Conservation (phyloP, 1,140 invertebrate species). For the Diabrotica virgifera region DNA sequence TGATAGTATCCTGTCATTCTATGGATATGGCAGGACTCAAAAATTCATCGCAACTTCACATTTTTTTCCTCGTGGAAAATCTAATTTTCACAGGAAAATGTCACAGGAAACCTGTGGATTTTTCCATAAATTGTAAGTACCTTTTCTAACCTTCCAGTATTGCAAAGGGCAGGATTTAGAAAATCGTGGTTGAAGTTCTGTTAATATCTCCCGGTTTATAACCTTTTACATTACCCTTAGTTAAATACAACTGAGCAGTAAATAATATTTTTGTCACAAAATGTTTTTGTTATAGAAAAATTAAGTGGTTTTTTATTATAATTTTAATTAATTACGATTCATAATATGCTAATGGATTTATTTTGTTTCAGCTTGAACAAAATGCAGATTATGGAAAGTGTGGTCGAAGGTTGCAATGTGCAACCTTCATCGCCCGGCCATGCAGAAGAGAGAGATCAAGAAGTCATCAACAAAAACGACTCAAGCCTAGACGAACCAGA, state of each 20-base stretch:
- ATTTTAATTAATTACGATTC: background rate
- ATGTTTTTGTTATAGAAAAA: background rate
- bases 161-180: too few relatives aligned
- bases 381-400: constrained; percentile 50
- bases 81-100: too few relatives aligned
- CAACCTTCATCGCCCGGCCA: constrained; percentile 46
- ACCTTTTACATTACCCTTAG: too few relatives aligned
- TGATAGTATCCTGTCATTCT: too few relatives aligned
- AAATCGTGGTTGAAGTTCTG: too few relatives aligned
- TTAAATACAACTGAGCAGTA: background rate
- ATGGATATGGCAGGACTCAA: too few relatives aligned
- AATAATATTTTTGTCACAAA: background rate
- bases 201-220: too few relatives aligned
- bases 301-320: constrained; percentile 1
- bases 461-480: constrained; percentile 22
- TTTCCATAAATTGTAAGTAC: too few relatives aligned
- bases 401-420: constrained; percentile 42
- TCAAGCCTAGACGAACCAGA: constrained; percentile 19
- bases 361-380: constrained; percentile 47
- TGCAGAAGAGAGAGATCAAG: constrained; percentile 39
- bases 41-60: too few relatives aligned
- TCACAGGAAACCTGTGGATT: too few relatives aligned
- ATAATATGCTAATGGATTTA: background rate
- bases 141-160: too few relatives aligned
- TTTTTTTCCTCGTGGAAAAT: too few relatives aligned